Base-by-base conservation (phyloP, 2,113 vertebrate species). In the Coptodon bakossiorum region DNA sequence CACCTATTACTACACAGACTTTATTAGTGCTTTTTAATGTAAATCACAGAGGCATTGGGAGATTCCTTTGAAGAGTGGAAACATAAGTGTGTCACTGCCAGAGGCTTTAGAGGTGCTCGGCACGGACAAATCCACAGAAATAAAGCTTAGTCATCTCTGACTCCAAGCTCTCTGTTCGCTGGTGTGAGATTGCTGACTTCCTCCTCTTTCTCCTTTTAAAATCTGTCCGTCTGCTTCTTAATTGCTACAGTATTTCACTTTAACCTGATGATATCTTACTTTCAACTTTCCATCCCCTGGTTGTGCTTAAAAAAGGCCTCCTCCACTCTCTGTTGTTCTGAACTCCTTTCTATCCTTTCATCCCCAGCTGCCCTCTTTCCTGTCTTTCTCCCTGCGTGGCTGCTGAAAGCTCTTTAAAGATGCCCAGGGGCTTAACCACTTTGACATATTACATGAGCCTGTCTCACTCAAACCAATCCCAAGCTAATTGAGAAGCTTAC, bases 321-420 rank as follows among this genome's bases (percentile, higher is more conserved):
- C 79, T 68, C 45, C 9, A 9, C 80, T 80, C 36, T 31, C 34
- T 29, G 27, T 59, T 22, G 2, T 81, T 88, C 59, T 82, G 63
- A 63, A 78, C 68, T 56, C 56, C 85, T 89, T 68, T 84, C 80
- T 17, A 34, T 48, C 82, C 79, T 14, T 86, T 36, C 63, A 36
- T 79, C 82, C 38, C 31, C 38, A 81, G 40, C 76, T 85, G 43
- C 61, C 27, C 61, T 56, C 59, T 48, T 8, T n/a, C 56, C 83
- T 11, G 56, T 50, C 81, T 56, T 81, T 52, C 84, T 81, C 59
- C 81, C 86, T 71, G 73, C 43, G 86, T 80, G 88, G 87, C 90
- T 88, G 92, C 89, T 92, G 91, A 95, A 94, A 95, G 93, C 93
- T 94, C 94, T 95, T 94, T 95, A 96, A 95, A 94, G 94, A 93